Evolutionary conservation across 2,888 invertebrate genomes (phyloP).

Genomic region (Cataglyphis cursor): DNA sequence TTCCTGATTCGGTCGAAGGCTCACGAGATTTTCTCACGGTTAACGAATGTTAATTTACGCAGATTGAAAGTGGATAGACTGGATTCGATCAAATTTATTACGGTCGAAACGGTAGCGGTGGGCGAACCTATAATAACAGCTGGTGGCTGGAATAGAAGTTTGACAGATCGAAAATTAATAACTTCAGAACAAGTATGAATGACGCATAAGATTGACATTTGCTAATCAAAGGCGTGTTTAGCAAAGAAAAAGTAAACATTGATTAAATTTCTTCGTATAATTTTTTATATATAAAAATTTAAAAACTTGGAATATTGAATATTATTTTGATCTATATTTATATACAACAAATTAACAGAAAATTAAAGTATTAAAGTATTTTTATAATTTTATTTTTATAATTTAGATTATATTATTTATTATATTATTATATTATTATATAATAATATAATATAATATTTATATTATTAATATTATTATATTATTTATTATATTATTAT

Average conservation of each 20-base stretch:
- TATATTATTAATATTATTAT: no score
- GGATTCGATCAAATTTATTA: slow-evolving; percentile 29
- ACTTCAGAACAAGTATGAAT: not conserved
- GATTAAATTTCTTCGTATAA: not conserved
- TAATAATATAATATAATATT: no score
- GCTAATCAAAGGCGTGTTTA: not conserved
- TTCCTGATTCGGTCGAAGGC: not conserved
- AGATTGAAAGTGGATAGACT: slow-evolving; percentile 22
- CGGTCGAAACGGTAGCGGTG: slow-evolving; percentile 34
- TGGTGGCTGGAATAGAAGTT: not conserved
- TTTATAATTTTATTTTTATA: not conserved
- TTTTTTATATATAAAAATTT: not conserved
- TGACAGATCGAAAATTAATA: slow-evolving; percentile 13
- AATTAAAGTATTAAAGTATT: not conserved
- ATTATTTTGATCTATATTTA: not conserved
- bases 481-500: not conserved
- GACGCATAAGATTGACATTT: not conserved
- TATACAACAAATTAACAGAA: not conserved
- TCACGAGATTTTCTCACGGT: slow-evolving; percentile 30
- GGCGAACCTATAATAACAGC: slow-evolving; percentile 18
- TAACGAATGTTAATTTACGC: slow-evolving; percentile 38
- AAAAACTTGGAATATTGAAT: not conserved
- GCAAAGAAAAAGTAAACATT: not conserved
- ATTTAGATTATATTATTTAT: not conserved
- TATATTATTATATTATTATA: not conserved